Percentiles rank a stretch among this genome's conserved stretches.
phyloP scores from a whole-genome alignment of 2,113 vertebrate species.

The Siniperca knerii region DNA sequence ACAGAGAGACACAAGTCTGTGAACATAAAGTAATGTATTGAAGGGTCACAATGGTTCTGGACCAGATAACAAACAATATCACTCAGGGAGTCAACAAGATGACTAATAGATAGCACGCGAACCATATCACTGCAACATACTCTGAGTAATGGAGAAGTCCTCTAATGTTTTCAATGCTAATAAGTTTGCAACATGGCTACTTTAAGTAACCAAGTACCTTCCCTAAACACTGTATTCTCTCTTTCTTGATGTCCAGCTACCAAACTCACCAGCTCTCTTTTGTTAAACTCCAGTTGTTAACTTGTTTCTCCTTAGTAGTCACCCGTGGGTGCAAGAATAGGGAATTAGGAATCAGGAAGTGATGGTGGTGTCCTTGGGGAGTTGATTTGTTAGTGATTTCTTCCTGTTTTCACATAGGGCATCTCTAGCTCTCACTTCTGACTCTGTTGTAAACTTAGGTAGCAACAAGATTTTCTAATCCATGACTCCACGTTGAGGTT shows the following conservation, averaged over 20 bases:
- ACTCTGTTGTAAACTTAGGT: conserved; percentile 1
- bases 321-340: conserved; percentile 38
- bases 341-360: conserved; percentile 75
- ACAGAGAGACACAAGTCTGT: background rate
- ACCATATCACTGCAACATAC: background rate
- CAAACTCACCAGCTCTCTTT: rapidly evolving
- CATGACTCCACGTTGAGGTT: background rate
- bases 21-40: background rate
- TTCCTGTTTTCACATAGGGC: conserved; percentile 72
- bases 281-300: background rate
- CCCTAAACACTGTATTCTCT: background rate
- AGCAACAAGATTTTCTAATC: background rate
- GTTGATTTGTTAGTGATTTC: conserved; percentile 52
- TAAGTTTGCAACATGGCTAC: background rate
- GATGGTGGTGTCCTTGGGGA: conserved; percentile 46
- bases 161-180: background rate
- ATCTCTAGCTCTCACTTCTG: conserved; percentile 65
- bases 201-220: background rate
- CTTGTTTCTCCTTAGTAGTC: background rate
- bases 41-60: background rate
- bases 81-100: background rate
- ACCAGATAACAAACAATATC: background rate
- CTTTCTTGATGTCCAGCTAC: background rate
- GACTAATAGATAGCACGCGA: background rate
- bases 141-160: background rate